Base-by-base conservation (phyloP, 2,888 invertebrate genomes). In the Pollenia griseotomentosa region DNA sequence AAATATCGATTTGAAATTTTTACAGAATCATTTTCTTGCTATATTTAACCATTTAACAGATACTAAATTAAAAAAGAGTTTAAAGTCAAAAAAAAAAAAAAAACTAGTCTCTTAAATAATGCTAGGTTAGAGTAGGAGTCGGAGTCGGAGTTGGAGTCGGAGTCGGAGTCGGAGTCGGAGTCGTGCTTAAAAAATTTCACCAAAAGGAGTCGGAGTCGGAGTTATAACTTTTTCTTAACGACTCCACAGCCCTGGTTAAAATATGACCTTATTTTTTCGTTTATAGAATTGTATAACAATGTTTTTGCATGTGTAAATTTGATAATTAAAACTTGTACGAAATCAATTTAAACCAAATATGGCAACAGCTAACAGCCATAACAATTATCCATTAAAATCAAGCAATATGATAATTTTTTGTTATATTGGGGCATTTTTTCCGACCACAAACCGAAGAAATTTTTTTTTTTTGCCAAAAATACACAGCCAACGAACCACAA, bases 291-390 rank as follows among this genome's bases (percentile, higher is more conserved):
- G 19, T 16, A 14, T 16, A 65, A 55, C 19, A 73, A 19, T 65
- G n/a, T 44, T 59, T 33, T 10, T 16, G 53, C 53, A 51, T 79
- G 66, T 75, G 44, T 71, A 71, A 75, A 53, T 68, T 68, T 82
- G 68, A 82, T 75, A 82, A 75, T 68, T 65, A 40, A 85, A 80
- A 85, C 80, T 53, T 75, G 16, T 80, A n/a, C 55, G 4, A 71
- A 74, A 77, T 81, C 75, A 71, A 77, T 81, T 70, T 65, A 81
- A 80, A 46, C 42, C 81, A 70, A 71, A 81, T 71, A 65, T 66
- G 40, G 81, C 65, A 42, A 51, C 19, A 44, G 33, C 42, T 14
- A 79, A 61, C 63, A 48, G 48, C 48, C 70, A 23, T 40, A 79
- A 55, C 44, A 55, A 42, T 33, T 33, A 77, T 51, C 44, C 65